Conservation (phyloP, 1,140 invertebrate genomes). For the Drosophila subpulchrella region DNA sequence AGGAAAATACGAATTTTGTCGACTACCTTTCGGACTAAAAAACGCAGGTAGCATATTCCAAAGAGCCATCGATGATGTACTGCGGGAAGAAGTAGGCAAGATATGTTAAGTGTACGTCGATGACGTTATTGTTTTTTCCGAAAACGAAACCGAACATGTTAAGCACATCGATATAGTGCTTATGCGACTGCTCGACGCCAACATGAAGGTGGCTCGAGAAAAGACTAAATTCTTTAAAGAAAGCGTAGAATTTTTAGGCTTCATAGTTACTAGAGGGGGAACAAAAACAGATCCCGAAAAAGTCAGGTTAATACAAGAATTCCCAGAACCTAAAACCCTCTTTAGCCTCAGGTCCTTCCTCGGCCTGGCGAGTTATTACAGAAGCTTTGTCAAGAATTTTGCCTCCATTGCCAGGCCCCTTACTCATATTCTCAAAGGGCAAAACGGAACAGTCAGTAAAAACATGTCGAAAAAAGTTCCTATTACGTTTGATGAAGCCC, state of each 20-base stretch:
- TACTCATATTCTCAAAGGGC: slow-evolving; percentile 12
- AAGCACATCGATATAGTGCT: slow-evolving; percentile 17
- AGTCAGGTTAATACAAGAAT: slow-evolving; percentile 15
- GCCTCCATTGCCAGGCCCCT: background rate
- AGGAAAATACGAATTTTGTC: slow-evolving; percentile 18
- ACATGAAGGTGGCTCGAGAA: slow-evolving; percentile 15
- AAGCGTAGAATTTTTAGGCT: slow-evolving; percentile 14
- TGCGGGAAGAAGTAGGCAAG: background rate
- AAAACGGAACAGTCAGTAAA: slow-evolving; percentile 10
- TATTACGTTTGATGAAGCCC: slow-evolving; percentile 7
- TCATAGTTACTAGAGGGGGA: slow-evolving; percentile 10
- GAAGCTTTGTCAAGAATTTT: slow-evolving; percentile 10
- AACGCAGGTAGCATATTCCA: slow-evolving; percentile 20
- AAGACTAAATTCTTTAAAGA: slow-evolving; percentile 19
- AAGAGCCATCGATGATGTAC: slow-evolving; percentile 20
- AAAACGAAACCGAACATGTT: slow-evolving; percentile 9
- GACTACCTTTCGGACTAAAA: slow-evolving; percentile 19
- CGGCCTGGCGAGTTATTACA: slow-evolving; percentile 18
- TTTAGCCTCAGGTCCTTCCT: slow-evolving; percentile 19
- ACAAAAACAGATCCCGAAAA: slow-evolving; percentile 14
- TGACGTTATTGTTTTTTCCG: slow-evolving; percentile 21
- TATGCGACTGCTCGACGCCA: slow-evolving; percentile 9
- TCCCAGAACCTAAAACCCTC: background rate
- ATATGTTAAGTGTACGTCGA: slow-evolving; percentile 1
- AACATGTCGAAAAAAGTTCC: slow-evolving; percentile 18